Conservation (phyloP, 2,888 invertebrate genomes). For the Lasioglossum figueresi region DNA sequence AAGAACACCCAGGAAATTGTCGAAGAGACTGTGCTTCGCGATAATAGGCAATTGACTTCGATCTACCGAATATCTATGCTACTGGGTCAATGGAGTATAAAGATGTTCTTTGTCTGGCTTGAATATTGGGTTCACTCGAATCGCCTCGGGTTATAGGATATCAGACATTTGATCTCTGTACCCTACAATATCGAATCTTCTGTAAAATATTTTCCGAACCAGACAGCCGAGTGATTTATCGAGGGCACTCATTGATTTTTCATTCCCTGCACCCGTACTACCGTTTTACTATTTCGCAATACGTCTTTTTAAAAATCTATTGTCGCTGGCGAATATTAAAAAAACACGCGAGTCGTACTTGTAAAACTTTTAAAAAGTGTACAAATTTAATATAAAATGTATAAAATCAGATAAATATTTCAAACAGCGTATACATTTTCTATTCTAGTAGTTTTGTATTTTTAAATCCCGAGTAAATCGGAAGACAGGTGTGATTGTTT, state of each 20-base stretch:
- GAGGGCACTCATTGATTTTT: background rate
- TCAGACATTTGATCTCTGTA: conserved; percentile 9
- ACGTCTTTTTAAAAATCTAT: background rate
- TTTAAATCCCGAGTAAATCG: no score
- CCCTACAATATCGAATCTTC: conserved; percentile 10
- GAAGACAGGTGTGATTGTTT: no score
- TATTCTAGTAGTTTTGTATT: no score
- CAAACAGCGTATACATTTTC: no score
- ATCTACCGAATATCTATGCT: background rate
- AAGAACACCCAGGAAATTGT: conserved; percentile 10
- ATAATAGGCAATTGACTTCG: conserved; percentile 23
- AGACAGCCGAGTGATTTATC: background rate
- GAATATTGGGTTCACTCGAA: conserved; percentile 5
- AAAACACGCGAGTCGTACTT: background rate
- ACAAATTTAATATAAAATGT: background rate
- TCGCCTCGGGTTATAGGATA: conserved; percentile 9
- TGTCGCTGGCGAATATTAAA: background rate
- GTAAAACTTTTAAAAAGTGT: background rate
- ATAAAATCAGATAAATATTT: no score
- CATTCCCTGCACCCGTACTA: background rate
- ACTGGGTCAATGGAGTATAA: conserved; percentile 14
- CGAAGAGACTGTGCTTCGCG: conserved; percentile 2
- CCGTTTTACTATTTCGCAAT: background rate
- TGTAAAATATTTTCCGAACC: background rate
- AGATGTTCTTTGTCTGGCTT: conserved; percentile 5